These are phyloP conservation scores for Drosophila parthenogenetica DNA, from an alignment of 2,888 invertebrate species.

Conservation along the genomic window DNA sequence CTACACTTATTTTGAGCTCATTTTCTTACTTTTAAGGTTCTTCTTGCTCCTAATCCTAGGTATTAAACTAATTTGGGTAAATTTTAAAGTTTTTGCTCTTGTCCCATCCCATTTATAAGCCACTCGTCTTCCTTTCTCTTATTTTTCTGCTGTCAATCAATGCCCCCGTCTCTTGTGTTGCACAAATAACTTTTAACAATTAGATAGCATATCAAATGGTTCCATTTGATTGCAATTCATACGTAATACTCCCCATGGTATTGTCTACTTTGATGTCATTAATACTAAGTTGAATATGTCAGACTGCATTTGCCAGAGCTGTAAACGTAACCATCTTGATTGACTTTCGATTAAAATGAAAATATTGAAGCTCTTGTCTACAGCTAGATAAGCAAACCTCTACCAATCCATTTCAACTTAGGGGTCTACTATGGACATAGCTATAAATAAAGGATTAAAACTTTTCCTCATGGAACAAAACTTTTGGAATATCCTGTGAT, in stretches of 20 bases:
- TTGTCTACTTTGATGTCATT: not conserved
- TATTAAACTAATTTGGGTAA: no score
- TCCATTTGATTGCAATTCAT: constrained; percentile 19
- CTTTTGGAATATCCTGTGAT: no score
- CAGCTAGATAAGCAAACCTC: not conserved
- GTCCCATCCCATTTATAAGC: not conserved
- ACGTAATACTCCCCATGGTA: not conserved
- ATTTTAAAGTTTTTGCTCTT: no score
- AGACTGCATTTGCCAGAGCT: constrained; percentile 5
- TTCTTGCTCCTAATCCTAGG: no score
- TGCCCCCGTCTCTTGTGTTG: constrained; percentile 11
- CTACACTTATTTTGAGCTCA: no score
- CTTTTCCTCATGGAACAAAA: not conserved
- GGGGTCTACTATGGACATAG: not conserved
- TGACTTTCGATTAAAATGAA: constrained; percentile 16
- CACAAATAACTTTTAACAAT: constrained; percentile 36
- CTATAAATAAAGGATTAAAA: not conserved
- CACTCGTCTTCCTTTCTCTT: not conserved
- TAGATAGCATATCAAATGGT: constrained; percentile 37
- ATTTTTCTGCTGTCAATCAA: constrained; percentile 41
- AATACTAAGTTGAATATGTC: not conserved
- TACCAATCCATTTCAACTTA: not conserved
- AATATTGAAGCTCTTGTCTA: not conserved
- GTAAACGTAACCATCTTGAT: constrained; percentile 4
- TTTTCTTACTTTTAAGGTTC: no score